phyloP scores from a whole-genome alignment of 2,888 invertebrate species.

The Agrotis ipsilon region DNA sequence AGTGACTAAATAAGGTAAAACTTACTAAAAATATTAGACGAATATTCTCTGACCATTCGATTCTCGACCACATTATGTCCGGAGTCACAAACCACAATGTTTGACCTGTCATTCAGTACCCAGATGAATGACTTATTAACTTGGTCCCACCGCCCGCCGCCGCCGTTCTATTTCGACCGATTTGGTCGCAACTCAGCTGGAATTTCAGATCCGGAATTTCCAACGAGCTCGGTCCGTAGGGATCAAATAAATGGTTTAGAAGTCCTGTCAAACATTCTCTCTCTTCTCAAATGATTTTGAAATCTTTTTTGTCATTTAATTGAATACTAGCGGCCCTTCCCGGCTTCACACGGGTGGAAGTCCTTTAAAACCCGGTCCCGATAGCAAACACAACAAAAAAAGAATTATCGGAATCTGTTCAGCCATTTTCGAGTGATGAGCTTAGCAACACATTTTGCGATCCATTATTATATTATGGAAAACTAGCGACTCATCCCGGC shows the following conservation, averaged over 20 bases:
- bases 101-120: background rate
- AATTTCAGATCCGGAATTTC: conserved; percentile 4
- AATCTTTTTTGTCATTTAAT: no score
- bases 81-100: background rate
- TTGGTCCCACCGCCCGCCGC: background rate
- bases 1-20: no score
- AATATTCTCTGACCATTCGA: background rate
- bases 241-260: background rate
- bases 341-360: no score
- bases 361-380: no score
- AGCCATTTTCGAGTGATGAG: no score
- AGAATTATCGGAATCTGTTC: no score
- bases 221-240: background rate
- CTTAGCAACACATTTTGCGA: no score
- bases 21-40: no score
- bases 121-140: conserved; percentile 3
- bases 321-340: no score
- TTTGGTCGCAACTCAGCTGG: background rate
- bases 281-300: background rate
- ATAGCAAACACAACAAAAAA: no score
- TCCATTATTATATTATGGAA: no score
- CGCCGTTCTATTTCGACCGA: background rate
- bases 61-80: background rate
- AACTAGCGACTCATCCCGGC: no score
- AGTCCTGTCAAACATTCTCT: background rate